Conservation (phyloP, 2,113 vertebrate species). For the Saimiri boliviensis region DNA sequence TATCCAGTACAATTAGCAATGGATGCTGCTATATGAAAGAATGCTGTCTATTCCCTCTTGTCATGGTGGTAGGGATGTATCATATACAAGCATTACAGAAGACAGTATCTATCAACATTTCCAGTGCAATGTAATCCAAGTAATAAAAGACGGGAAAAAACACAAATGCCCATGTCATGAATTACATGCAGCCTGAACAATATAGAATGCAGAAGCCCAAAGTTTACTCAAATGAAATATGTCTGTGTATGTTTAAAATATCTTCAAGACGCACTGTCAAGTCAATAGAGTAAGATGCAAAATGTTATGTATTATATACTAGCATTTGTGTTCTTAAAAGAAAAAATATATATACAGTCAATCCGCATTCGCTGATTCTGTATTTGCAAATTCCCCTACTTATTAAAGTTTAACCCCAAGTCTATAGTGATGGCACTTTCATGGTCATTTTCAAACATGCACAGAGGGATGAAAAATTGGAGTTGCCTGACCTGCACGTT, state of each 20-base stretch:
- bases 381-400: background rate
- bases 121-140: background rate
- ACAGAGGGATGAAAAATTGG: background rate
- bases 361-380: background rate
- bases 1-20: background rate
- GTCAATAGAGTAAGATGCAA: background rate
- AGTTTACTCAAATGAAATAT: background rate
- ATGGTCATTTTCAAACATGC: background rate
- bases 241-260: background rate
- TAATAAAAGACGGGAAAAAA: background rate
- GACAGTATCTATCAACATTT: background rate
- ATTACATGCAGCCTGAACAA: background rate
- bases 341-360: background rate
- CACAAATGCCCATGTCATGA: background rate
- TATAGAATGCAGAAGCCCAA: background rate
- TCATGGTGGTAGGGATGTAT: background rate
- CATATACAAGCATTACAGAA: background rate
- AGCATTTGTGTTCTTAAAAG: background rate
- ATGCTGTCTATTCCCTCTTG: background rate
- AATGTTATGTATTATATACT: background rate
- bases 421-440: background rate
- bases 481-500: background rate
- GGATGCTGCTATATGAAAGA: background rate
- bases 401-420: background rate
- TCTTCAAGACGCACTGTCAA: background rate